Base-by-base conservation (phyloP, 2,797 vertebrate genomes). In the Lophius americanus region DNA sequence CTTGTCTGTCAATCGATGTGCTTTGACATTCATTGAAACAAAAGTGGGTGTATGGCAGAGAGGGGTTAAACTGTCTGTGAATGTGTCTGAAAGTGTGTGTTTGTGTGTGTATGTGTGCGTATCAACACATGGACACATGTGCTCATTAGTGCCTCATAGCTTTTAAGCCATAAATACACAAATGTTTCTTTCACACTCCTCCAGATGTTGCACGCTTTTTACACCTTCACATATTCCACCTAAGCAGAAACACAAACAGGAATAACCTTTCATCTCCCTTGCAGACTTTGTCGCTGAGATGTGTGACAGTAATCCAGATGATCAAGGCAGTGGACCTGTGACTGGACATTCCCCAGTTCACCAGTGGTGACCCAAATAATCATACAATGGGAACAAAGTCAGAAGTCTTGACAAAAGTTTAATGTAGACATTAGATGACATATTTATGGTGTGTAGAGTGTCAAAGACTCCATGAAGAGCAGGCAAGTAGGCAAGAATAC, bases 241-340 rank as follows among this genome's bases (percentile, higher is more conserved):
- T 90, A 89, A 88, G 90, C 85, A 83, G 86, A 89, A 91, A 92
- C 88, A 89, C 88, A 91, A 90, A 92, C 90, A 87, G 73, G 56
- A 23, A 60, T 82, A 50, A 92, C 86, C 90, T 88, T 77, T 85
- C 69, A 90, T 87, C 89, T 75, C 60, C 32, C 70, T 68, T 7
- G 4, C 70, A 12, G 59, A 82, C 70, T 74, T 78, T 60, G 64
- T 69, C 69, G 70, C 54, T 69, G 64, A 75, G 60, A 68, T 60
- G 73, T 64, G 74, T 60, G 70, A 44, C 64, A 51, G 61, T 13
- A 44, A 64, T 58, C 42, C 78, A 76, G 55, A 81, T 59, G 60
- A 47, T 60, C 65, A 39, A 47, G 51, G 64, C 43, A 37, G 38
- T 14, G 10, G 63, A 67, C 55, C 49, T 51, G 14, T 52, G 46